These are phyloP conservation scores for Palythoa caribaeorum DNA, from an alignment of 92 coral and sea anemone species.

Conservation along the genomic window DNA sequence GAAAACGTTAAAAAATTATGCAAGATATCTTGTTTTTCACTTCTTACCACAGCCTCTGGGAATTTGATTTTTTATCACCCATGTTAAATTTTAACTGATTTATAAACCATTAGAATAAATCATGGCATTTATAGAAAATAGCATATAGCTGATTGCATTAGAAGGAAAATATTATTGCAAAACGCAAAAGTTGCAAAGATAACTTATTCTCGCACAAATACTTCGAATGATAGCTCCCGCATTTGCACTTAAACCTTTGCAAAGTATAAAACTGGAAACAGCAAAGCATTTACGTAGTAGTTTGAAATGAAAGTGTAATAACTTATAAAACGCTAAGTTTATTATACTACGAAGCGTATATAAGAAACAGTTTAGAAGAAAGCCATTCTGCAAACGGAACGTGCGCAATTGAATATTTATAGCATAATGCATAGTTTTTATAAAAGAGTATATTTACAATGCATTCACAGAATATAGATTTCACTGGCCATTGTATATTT, in stretches of 20 bases:
- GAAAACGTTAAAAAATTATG: not conserved
- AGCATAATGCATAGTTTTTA: constrained; percentile 49
- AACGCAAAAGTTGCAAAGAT: not conserved
- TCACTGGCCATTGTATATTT: constrained; percentile 42
- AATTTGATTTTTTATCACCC: not conserved
- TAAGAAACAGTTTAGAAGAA: constrained; percentile 37
- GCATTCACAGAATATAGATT: constrained; percentile 42
- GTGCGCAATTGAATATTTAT: constrained; percentile 41
- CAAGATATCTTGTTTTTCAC: not conserved
- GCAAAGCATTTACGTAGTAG: not conserved
- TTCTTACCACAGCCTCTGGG: not conserved
- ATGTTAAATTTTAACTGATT: too few relatives aligned
- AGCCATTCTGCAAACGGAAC: constrained; percentile 27
- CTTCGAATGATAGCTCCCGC: not conserved
- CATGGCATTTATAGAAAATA: not conserved
- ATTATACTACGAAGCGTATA: not conserved
- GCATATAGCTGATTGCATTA: constrained; percentile 1
- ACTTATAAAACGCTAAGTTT: not conserved
- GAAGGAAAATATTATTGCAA: constrained; percentile 5
- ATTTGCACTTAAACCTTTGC: not conserved
- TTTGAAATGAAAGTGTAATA: not conserved
- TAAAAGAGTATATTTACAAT: constrained; percentile 45
- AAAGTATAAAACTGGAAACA: not conserved
- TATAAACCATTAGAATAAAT: not conserved
- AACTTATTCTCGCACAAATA: not conserved